Conservation (phyloP, 1,140 invertebrate genomes). For the Prorops nasuta region DNA sequence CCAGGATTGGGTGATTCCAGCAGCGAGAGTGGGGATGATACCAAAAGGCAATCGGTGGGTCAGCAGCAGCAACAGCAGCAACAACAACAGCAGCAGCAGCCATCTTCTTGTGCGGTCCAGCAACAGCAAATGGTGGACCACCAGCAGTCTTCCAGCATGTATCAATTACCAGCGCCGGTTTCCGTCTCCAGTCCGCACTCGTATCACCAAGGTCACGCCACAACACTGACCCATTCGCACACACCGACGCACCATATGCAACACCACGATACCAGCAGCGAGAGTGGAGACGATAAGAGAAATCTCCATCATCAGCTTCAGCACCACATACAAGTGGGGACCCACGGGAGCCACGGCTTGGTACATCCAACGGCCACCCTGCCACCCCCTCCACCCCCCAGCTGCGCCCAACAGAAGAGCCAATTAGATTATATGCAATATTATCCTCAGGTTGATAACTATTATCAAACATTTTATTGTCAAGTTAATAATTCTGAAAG, state of each 20-base stretch:
- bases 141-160: constrained; percentile 53
- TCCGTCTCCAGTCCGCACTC: constrained; percentile 52
- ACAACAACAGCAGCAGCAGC: constrained; percentile 30
- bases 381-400: constrained; percentile 46
- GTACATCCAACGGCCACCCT: constrained; percentile 51
- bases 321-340: constrained; percentile 47
- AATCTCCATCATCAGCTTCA: constrained; percentile 52
- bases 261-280: constrained; percentile 52
- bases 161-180: constrained; percentile 54
- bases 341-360: constrained; percentile 42
- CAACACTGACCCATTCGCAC: constrained; percentile 44
- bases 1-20: constrained; percentile 46
- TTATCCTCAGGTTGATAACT: constrained; percentile 44
- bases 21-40: constrained; percentile 53
- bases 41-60: constrained; percentile 37
- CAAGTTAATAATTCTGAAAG: too few species aligned
- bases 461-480: too few species aligned
- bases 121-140: constrained; percentile 45
- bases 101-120: constrained; percentile 36
- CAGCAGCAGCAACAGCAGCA: constrained; percentile 30
- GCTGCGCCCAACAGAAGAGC: constrained; percentile 52
- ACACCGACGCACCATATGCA: constrained; percentile 46
- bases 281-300: constrained; percentile 53
- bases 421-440: constrained; percentile 55
- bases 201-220: constrained; percentile 45